A percentile compares a stretch with the other conserved stretches of the same genome.
Evolutionary conservation across 1,140 invertebrate species (phyloP).

Genomic region (Platyscapa corneri): DNA sequence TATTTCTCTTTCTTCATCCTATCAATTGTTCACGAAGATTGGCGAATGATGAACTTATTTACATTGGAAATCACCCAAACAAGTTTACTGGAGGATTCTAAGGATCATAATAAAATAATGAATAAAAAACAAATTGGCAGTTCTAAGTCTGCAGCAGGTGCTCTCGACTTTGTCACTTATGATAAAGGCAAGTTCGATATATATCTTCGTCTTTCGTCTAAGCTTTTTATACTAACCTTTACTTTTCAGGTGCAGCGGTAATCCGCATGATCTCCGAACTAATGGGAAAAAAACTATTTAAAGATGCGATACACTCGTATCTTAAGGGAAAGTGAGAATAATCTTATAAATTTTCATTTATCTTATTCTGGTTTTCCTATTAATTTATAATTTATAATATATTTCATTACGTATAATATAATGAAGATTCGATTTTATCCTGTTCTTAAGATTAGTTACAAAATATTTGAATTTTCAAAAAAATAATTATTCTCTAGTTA

Average conservation of each 20-base stretch:
- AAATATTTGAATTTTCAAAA: too few relatives aligned
- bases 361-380: not conserved
- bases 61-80: slow-evolving; percentile 80
- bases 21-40: slow-evolving; percentile 73
- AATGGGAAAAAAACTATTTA: slow-evolving; percentile 79
- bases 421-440: too few relatives aligned
- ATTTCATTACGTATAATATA: too few relatives aligned
- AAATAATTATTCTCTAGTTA: too few relatives aligned
- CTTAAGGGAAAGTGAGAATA: slow-evolving; percentile 73
- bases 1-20: slow-evolving; percentile 83
- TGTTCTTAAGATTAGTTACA: too few relatives aligned
- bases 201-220: slow-evolving; percentile 42
- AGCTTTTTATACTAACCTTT: slow-evolving; percentile 11
- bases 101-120: slow-evolving; percentile 83
- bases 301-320: slow-evolving; percentile 77
- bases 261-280: slow-evolving; percentile 84
- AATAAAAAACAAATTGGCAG: slow-evolving; percentile 81
- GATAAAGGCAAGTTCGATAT: slow-evolving; percentile 71
- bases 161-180: slow-evolving; percentile 89
- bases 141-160: slow-evolving; percentile 80
- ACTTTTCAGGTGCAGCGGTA: slow-evolving; percentile 77
- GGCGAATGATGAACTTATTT: slow-evolving; percentile 87
- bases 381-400: not conserved
- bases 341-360: not conserved
- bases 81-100: slow-evolving; percentile 77